Evolutionary conservation across 2,113 vertebrate species (phyloP), one percentile per base, ranked within the genome.

Genomic region (Nipponia nippon): DNA sequence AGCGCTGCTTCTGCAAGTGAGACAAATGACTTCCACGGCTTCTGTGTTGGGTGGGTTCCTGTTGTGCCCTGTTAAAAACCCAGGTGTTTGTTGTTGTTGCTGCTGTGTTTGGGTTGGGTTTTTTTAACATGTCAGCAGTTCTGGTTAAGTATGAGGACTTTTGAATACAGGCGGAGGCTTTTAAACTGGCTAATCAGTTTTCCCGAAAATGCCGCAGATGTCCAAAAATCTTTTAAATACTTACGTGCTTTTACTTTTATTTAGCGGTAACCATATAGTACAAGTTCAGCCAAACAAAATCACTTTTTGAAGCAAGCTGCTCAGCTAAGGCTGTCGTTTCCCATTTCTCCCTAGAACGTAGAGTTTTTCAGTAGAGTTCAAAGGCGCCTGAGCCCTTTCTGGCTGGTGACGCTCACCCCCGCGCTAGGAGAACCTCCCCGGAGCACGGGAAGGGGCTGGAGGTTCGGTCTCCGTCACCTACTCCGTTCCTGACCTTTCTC

Each of bases 1-100:
- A 91, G 49, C 14, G 5, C 29, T 19, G 47, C n/a, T 96, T 70
- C 82, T 96, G 58, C 78, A 83, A 96, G 93, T 91, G 93, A 97
- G 95, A 97, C 78, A 93, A 85, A 96, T 91, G 12, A 44, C 59
- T 95, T 92, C 83, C 3, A 2, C 29, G 36, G 73, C 53, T 80
- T 71, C 66, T 78, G 75, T 92, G 77, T 89, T 87, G 75, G 50
- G 21, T 86, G 62, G 73, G 49, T 91, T 79, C 50, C 78, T 83
- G 53, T 89, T 87, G 73, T 56, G 58, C 30, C 19, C 16, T 21
- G 6, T 52, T 67, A 0, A 83, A 76, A 84, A 76, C n/a, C 1
- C 1, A 2, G 7, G 9, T 11, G 5, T 3, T 61, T 70, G 44
- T 55, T 58, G 27, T 47, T 88, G 18, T 40, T 62, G 15, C 49